Conservation (phyloP, 2,113 vertebrate genomes). For the Ibidorhyncha struthersii region DNA sequence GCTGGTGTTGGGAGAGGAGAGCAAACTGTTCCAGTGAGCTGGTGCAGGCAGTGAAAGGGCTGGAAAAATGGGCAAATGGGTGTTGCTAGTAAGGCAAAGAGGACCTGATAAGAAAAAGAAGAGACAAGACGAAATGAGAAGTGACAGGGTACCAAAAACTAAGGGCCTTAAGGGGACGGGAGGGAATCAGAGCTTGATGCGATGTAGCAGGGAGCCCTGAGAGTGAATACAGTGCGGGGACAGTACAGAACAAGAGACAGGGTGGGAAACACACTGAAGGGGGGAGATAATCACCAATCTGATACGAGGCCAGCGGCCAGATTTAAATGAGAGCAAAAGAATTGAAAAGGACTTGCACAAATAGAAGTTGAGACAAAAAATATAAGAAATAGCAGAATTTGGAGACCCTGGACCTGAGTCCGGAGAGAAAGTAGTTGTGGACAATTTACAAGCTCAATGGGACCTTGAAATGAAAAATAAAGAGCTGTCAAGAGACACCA, state of each 20-base stretch:
- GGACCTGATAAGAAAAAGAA: neutral
- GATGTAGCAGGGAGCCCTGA: neutral
- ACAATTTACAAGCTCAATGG: neutral
- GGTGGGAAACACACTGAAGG: neutral
- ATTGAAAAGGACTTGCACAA: rapidly evolving
- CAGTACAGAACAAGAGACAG: neutral
- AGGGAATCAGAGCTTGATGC: neutral
- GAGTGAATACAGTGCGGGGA: neutral
- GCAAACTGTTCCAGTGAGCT: neutral
- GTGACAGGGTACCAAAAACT: neutral
- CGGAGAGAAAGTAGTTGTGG: neutral
- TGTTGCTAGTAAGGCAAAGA: neutral
- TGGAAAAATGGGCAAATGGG: neutral
- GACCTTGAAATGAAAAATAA: neutral
- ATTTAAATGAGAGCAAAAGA: neutral
- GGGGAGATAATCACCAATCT: neutral
- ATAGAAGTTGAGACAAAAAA: neutral
- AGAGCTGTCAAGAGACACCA: neutral
- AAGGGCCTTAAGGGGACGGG: neutral
- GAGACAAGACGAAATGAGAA: neutral
- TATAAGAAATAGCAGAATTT: neutral
- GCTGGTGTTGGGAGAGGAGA: neutral
- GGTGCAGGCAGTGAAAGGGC: neutral
- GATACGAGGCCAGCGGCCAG: neutral
- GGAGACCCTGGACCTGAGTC: neutral